A percentile compares a stretch with the other conserved stretches of the same genome.
These are phyloP conservation scores for Napeogenes sylphis DNA, from an alignment of 2,888 invertebrate genomes.

Conservation along the genomic window DNA sequence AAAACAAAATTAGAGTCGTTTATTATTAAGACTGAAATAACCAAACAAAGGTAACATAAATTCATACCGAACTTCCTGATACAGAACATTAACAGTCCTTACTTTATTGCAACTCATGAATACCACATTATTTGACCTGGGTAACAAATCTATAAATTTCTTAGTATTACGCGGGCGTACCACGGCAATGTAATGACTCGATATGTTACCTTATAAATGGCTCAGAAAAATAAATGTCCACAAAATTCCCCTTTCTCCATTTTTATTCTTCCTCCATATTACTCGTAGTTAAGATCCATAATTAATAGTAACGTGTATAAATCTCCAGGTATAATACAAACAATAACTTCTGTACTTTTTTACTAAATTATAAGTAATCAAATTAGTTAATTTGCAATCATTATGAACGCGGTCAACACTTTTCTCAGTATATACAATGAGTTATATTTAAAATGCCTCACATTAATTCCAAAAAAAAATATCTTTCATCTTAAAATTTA, in stretches of 20 bases:
- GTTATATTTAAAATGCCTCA: too few relatives aligned
- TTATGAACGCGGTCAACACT: too few relatives aligned
- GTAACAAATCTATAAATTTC: conserved; percentile 24
- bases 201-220: conserved; percentile 39
- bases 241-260: conserved; percentile 26
- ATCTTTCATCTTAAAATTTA: conserved; percentile 18
- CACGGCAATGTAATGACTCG: conserved; percentile 34
- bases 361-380: background rate
- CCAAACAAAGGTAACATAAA: too few relatives aligned
- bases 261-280: conserved; percentile 26
- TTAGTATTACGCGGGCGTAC: conserved; percentile 22
- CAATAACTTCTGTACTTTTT: too few relatives aligned
- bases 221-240: conserved; percentile 38
- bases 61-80: too few relatives aligned
- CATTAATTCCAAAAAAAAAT: background rate
- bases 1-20: background rate
- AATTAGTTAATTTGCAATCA: background rate
- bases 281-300: conserved; percentile 9
- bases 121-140: conserved; percentile 5
- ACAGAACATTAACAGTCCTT: conserved; percentile 6
- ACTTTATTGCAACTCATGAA: conserved; percentile 6
- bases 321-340: background rate
- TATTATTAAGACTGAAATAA: too few relatives aligned
- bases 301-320: background rate
- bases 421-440: too few relatives aligned